phyloP scores from a whole-genome alignment of 2,113 vertebrate species.

The Andinoacara biseriatus region DNA sequence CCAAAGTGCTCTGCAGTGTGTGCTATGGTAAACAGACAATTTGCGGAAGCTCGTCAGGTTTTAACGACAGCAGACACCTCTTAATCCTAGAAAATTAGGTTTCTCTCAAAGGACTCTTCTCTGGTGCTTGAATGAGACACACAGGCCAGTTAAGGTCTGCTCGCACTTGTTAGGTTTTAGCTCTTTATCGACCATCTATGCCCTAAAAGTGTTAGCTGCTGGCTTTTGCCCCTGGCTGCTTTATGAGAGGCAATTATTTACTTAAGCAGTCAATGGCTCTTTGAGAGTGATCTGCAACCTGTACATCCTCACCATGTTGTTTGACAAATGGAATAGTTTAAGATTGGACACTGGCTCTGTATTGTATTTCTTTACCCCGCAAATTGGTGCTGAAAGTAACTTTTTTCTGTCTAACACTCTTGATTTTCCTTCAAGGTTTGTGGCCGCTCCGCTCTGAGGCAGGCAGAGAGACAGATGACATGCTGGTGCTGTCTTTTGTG shows the following conservation, averaged over 20 bases:
- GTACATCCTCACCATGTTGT: constrained; percentile 17
- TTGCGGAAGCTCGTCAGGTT: constrained; percentile 23
- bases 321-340: constrained; percentile 36
- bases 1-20: background rate
- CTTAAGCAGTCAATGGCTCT: constrained; percentile 57
- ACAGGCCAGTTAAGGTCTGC: constrained; percentile 42
- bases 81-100: constrained; percentile 51
- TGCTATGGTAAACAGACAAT: constrained; percentile 6
- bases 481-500: constrained; percentile 95
- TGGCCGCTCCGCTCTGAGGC: constrained; percentile 95
- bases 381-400: background rate
- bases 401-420: background rate
- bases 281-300: constrained; percentile 11
- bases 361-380: background rate
- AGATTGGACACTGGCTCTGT: background rate
- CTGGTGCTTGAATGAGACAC: constrained; percentile 48
- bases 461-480: constrained; percentile 92
- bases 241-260: constrained; percentile 66
- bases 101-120: constrained; percentile 31
- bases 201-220: constrained; percentile 49
- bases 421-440: constrained; percentile 80
- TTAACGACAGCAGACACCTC: constrained; percentile 29
- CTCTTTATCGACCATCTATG: constrained; percentile 66
- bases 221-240: constrained; percentile 36
- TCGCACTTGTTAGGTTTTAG: constrained; percentile 56